Evolutionary conservation across 2,888 invertebrate species (phyloP), one percentile per base, ranked within the genome.

Genomic region (Xestoiulus laeticollis): DNA sequence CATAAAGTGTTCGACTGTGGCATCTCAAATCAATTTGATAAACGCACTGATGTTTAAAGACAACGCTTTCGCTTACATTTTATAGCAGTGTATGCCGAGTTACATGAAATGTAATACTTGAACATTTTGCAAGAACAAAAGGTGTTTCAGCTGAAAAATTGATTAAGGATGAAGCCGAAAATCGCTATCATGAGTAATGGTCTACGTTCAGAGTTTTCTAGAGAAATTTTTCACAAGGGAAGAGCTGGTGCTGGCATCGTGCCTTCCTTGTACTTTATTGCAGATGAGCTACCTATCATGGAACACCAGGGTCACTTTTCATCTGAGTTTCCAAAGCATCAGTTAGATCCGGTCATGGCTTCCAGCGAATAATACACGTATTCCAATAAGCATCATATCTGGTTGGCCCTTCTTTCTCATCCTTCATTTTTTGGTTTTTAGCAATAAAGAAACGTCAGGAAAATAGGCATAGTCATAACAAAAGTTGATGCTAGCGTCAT

Each of bases 351-450:
- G 59, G 59, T 22, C 3, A 59, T 22, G 59, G 59, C 22, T 59
- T 59, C 59, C 59, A 59, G 59, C 8, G 8, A 59, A 59, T 59
- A 59, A 59, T 59, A 22, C 59, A 59, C 59, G 59, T 22, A 59
- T 59, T n/a, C 59, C 59, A 59, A 59, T 59, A 59, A 59, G 59
- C 59, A 22, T 59, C 59, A 59, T 59, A 59, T 59, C 59, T 59
- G 59, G 59, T 22, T 59, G 59, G 59, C 59, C n/a, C 59, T 59
- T 59, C 59, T 59, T 59, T 59, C 59, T 22, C 59, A 59, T 59
- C 59, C 59, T 59, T 59, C 59, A 59, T 59, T 59, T n/a, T 59
- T 59, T 59, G 59, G 59, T 59, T 59, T 59, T 22, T 59, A 59
- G 59, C 22, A 59, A 59, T 59, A 59, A 59, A 59, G 59, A 59